phyloP scores from a whole-genome alignment of 2,113 vertebrate genomes.

The Dolichotis patagonum region DNA sequence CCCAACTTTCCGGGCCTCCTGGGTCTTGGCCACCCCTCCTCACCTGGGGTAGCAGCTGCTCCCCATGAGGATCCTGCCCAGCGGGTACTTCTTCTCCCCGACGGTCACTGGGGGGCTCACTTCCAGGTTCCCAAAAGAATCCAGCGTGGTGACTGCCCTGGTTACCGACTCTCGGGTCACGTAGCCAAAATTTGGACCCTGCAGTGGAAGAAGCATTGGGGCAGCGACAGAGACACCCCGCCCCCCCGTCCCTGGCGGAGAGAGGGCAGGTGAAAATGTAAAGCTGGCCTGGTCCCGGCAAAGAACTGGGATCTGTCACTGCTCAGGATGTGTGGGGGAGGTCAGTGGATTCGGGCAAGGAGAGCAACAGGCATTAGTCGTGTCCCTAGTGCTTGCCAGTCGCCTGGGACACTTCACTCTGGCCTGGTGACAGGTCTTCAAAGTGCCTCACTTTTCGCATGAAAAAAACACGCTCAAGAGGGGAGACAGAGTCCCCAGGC shows the following conservation, averaged over 20 bases:
- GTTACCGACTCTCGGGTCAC: slow-evolving; percentile 86
- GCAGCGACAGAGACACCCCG: background rate
- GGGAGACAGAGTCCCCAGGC: background rate
- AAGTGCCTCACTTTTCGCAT: background rate
- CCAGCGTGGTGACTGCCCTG: slow-evolving; percentile 84
- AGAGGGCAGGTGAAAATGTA: accelerated
- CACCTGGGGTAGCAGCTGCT: slow-evolving; percentile 92
- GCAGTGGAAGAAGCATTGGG: background rate
- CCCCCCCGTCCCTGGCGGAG: background rate
- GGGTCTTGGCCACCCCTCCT: slow-evolving; percentile 68
- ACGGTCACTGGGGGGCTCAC: slow-evolving; percentile 95
- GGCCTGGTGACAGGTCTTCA: accelerated
- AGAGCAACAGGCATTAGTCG: accelerated
- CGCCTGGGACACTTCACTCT: accelerated
- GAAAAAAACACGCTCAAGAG: background rate
- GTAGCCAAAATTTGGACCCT: slow-evolving; percentile 97
- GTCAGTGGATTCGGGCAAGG: accelerated
- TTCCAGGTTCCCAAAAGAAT: slow-evolving; percentile 97
- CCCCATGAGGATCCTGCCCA: slow-evolving; percentile 95
- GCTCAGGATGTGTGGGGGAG: accelerated
- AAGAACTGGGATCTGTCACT: accelerated
- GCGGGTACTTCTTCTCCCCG: slow-evolving; percentile 90
- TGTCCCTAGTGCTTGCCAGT: accelerated
- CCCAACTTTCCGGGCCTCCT: background rate
- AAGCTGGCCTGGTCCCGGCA: background rate